These are phyloP conservation scores for Haliaeetus leucogaster DNA, from an alignment of 2,113 vertebrate species.

Conservation along the genomic window DNA sequence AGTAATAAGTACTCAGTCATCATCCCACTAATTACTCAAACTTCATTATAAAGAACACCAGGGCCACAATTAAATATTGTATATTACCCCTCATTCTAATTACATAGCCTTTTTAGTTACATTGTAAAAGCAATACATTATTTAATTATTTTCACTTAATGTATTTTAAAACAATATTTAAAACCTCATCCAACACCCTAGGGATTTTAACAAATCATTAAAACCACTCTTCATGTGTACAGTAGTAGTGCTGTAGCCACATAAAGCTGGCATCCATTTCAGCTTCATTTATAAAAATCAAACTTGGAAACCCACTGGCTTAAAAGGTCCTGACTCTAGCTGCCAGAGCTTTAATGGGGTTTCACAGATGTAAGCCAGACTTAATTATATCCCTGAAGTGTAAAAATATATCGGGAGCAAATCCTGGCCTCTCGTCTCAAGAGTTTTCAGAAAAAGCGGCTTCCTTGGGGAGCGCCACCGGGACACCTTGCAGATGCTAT, in stretches of 20 bases:
- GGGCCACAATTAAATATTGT: slow-evolving; percentile 25
- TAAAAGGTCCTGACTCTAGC: neutral
- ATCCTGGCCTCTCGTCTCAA: neutral
- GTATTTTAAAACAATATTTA: slow-evolving; percentile 37
- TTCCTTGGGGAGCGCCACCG: neutral
- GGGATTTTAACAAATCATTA: neutral
- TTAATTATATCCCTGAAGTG: neutral
- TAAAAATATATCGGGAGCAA: neutral
- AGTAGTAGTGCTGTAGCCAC: neutral
- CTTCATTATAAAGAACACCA: slow-evolving; percentile 29
- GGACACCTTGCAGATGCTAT: neutral
- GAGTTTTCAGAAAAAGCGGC: neutral
- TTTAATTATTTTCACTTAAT: slow-evolving; percentile 54
- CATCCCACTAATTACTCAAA: slow-evolving; percentile 50
- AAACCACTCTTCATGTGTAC: neutral
- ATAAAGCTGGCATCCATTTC: neutral
- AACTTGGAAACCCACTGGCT: neutral
- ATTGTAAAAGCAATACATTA: slow-evolving; percentile 5
- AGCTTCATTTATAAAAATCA: neutral
- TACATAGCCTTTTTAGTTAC: neutral
- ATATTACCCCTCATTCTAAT: slow-evolving; percentile 28
- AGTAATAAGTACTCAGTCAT: slow-evolving; percentile 47
- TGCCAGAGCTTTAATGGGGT: neutral
- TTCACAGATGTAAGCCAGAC: neutral
- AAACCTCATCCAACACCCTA: neutral